Base-by-base conservation (phyloP, 2,113 vertebrate species). In the Sciurus niger region DNA sequence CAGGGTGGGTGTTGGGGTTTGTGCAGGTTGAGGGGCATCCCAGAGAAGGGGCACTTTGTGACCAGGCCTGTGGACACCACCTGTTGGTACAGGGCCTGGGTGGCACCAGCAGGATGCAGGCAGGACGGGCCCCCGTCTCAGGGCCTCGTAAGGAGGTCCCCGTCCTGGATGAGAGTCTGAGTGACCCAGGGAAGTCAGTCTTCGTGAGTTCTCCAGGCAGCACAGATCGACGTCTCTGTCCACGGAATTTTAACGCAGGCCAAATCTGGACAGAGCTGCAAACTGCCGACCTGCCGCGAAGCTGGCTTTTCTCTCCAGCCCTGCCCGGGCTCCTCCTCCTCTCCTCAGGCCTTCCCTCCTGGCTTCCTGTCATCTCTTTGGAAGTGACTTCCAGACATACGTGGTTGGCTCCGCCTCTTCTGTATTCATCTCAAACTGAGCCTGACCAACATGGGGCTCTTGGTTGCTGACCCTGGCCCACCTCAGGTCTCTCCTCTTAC, bases 321-420 rank as follows among this genome's bases (percentile, higher is more conserved):
- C 3, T 2, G 7, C 2, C 51, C 6, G 32, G 12, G 25, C 46
- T 2, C 2, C 25, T 11, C 12, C 14, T 4, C 18, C 43, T 67
- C 43, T 58, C 65, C 7, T 2, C 48, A 3, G 17, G 10, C n/a
- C 9, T 78, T 4, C 37, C 9, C 4, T 4, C 25, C 8, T 55
- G 55, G 17, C 17, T 55, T 16, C 2, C 3, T 0, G 28, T 11
- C 6, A 4, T 18, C 6, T 3, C 1, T 13, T 4, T 8, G 24
- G n/a, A 43, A 55, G 34, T 16, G 7, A 28, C 34, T 32, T 8
- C 2, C 16, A 80, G 8, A 22, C 0, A 9, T 4, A 5, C 4
- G 55, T 0, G 5, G 32, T 1, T 1, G 14, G 16, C 0, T 20
- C 3, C 8, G 6, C 17, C 40, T 40, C 25, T 11, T 48, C 72